These are phyloP conservation scores for Phengaris arion DNA, from an alignment of 2,888 invertebrate species.

Conservation along the genomic window DNA sequence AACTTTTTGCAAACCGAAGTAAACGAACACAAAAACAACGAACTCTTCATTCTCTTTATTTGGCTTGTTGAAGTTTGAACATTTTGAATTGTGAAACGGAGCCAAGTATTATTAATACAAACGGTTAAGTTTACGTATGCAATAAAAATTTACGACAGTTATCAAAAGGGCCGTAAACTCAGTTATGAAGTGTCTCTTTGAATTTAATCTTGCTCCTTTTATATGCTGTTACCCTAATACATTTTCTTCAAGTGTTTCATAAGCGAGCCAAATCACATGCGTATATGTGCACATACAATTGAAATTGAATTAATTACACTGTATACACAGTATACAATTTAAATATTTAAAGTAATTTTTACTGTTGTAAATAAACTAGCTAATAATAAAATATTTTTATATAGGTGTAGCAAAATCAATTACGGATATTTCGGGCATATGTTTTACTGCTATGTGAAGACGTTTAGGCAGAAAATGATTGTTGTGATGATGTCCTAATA, in stretches of 20 bases:
- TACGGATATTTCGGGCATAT: too few relatives aligned
- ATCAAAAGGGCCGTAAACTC: conserved; percentile 17
- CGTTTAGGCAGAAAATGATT: too few relatives aligned
- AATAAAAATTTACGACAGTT: conserved; percentile 26
- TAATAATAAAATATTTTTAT: too few relatives aligned
- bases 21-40: neutral
- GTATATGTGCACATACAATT: too few relatives aligned
- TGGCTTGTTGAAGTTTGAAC: conserved; percentile 15
- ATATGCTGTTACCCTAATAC: conserved; percentile 40
- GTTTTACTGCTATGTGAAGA: too few relatives aligned
- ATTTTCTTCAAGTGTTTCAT: conserved; percentile 10
- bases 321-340: too few relatives aligned
- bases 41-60: neutral
- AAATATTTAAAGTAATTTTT: too few relatives aligned
- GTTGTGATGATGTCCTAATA: too few relatives aligned
- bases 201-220: conserved; percentile 22
- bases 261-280: neutral
- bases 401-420: too few relatives aligned
- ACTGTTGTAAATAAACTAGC: too few relatives aligned
- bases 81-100: neutral
- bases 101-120: conserved; percentile 16
- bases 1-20: neutral
- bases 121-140: conserved; percentile 15
- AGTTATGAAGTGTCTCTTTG: conserved; percentile 18
- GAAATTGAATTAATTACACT: too few relatives aligned